These are phyloP conservation scores for Neoarius graeffei DNA, from an alignment of 2,113 vertebrate species.

Conservation along the genomic window DNA sequence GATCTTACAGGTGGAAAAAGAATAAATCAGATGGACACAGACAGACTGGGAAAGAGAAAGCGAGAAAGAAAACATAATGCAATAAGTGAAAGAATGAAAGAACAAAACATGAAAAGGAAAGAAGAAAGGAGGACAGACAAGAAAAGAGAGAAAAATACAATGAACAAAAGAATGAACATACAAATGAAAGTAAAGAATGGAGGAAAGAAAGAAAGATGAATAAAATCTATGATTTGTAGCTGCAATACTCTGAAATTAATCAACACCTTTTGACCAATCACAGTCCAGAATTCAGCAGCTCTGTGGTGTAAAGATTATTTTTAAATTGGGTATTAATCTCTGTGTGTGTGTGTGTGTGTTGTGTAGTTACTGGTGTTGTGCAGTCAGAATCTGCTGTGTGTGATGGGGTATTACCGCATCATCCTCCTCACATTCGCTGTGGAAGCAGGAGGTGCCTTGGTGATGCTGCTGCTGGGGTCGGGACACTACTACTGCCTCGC, in stretches of 20 bases:
- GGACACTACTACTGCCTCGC: conserved; percentile 80
- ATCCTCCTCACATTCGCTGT: conserved; percentile 85
- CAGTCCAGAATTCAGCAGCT: neutral
- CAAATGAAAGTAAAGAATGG: neutral
- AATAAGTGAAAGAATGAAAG: neutral
- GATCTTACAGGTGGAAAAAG: neutral
- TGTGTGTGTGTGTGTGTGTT: conserved; percentile 29
- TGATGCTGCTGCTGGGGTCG: conserved; percentile 80
- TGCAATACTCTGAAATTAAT: neutral
- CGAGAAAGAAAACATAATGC: neutral
- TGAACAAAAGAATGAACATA: neutral
- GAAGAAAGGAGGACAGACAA: neutral
- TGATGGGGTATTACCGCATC: conserved; percentile 83
- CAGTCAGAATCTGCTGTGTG: conserved; percentile 74
- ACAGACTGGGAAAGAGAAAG: neutral
- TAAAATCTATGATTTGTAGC: neutral
- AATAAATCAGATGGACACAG: neutral
- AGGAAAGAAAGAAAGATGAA: neutral
- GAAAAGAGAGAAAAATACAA: neutral
- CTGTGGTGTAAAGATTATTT: neutral
- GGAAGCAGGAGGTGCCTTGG: conserved; percentile 73
- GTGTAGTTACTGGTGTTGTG: conserved; percentile 82
- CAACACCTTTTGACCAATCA: too few species aligned
- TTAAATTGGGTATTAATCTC: conserved; percentile 10
- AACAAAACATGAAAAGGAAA: neutral